A percentile compares a stretch with the other conserved stretches of the same genome.
Evolutionary conservation across 2,113 vertebrate species (phyloP).

Genomic region (Anguilla japonica): DNA sequence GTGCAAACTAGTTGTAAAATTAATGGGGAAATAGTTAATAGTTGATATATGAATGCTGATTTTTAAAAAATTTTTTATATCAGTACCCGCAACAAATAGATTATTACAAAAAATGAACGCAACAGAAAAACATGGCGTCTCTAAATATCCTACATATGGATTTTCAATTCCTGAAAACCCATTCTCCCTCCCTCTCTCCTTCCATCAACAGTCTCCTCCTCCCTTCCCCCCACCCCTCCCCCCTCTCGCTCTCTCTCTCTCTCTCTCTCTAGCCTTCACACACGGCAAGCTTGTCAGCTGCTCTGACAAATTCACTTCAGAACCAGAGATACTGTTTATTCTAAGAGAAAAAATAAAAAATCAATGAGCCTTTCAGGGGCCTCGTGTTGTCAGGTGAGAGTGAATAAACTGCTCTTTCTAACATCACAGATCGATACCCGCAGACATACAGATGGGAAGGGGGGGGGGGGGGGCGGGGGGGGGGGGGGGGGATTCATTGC

Average conservation of each 20-base stretch:
- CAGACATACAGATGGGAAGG: slow-evolving; percentile 60
- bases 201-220: not conserved
- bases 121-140: not conserved
- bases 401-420: slow-evolving; percentile 69
- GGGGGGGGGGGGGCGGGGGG: not conserved
- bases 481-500: not conserved
- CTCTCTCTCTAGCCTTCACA: not conserved
- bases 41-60: too few species aligned
- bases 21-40: too few species aligned
- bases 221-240: not conserved
- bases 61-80: too few species aligned
- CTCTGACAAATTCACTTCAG: not conserved
- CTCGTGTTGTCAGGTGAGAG: slow-evolving; percentile 57
- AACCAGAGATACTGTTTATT: not conserved
- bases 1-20: not conserved
- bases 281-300: not conserved
- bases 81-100: too few species aligned
- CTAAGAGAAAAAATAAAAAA: slow-evolving; percentile 31
- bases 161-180: not conserved
- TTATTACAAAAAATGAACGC: not conserved
- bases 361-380: slow-evolving; percentile 62
- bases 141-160: not conserved
- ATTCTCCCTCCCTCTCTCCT: not conserved
- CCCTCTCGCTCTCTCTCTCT: not conserved
- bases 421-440: slow-evolving; percentile 60